Evolutionary conservation across 2,113 vertebrate genomes (phyloP).

Genomic region (Ovis canadensis): DNA sequence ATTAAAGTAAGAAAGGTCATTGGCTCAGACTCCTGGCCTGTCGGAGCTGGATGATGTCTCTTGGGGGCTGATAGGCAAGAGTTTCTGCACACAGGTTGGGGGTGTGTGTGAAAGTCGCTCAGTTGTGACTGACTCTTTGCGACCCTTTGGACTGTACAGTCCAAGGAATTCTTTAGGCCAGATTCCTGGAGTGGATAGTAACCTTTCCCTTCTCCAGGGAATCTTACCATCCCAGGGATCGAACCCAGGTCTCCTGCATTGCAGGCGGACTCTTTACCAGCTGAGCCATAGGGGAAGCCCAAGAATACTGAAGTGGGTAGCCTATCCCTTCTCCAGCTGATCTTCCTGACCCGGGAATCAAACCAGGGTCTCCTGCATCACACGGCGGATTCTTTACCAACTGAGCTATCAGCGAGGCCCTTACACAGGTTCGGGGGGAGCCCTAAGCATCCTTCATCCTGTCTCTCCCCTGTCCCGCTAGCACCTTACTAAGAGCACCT

Average conservation of each 20-base stretch:
- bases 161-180: background rate
- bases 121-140: background rate
- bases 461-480: accelerated
- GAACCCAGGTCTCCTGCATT: background rate
- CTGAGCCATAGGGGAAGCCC: background rate
- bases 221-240: background rate
- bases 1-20: background rate
- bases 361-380: background rate
- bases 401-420: background rate
- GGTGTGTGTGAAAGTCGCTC: background rate
- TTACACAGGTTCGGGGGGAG: background rate
- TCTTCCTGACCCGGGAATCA: background rate
- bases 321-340: background rate
- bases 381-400: background rate
- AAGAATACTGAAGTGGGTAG: background rate
- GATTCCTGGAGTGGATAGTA: background rate
- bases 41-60: background rate
- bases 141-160: background rate
- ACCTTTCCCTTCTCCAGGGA: background rate
- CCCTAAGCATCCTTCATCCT: background rate
- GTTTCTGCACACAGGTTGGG: background rate
- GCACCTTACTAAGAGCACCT: background rate
- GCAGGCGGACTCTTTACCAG: background rate
- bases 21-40: too few relatives aligned
- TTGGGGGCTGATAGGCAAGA: background rate